These are phyloP conservation scores for Theonella swinhoei DNA, from an alignment of 37 sponge, comb jelly and placozoan species.

Conservation along the genomic window DNA sequence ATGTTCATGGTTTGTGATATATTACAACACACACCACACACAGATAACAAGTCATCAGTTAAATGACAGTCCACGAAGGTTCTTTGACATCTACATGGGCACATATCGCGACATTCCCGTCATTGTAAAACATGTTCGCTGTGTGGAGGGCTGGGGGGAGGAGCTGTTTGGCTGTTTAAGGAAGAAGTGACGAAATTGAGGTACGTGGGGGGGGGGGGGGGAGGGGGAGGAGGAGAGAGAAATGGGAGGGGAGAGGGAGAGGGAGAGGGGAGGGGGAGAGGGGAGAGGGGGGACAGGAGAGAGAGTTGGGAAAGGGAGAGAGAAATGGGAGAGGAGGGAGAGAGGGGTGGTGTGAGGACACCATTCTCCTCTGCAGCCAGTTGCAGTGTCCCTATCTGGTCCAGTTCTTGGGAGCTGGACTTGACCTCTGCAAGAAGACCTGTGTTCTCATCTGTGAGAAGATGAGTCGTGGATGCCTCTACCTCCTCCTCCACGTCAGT, in stretches of 20 bases:
- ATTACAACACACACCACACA: neutral
- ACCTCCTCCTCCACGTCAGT: constrained; percentile 36
- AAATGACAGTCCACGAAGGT: neutral
- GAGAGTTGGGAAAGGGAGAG: neutral
- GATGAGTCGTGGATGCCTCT: constrained; percentile 33
- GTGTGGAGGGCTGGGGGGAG: constrained; percentile 17
- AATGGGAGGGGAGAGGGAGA: too few relatives aligned
- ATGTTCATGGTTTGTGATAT: neutral
- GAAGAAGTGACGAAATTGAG: constrained; percentile 41
- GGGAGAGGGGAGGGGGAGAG: too few relatives aligned
- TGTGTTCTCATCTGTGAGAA: constrained; percentile 41
- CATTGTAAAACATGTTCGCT: constrained; percentile 5
- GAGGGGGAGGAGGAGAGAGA: too few relatives aligned
- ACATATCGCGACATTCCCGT: constrained; percentile 33
- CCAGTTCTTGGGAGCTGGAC: constrained; percentile 40
- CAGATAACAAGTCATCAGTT: neutral
- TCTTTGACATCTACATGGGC: constrained; percentile 39
- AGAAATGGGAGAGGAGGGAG: neutral
- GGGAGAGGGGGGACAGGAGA: too few relatives aligned
- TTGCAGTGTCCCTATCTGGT: constrained; percentile 67
- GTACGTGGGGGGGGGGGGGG: too few relatives aligned
- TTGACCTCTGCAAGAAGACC: neutral
- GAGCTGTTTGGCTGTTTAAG: constrained; percentile 22
- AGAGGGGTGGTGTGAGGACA: neutral
- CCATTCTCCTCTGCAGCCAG: constrained; percentile 26